These are phyloP conservation scores for Macaria notata DNA, from an alignment of 2,888 invertebrate species.

Conservation along the genomic window DNA sequence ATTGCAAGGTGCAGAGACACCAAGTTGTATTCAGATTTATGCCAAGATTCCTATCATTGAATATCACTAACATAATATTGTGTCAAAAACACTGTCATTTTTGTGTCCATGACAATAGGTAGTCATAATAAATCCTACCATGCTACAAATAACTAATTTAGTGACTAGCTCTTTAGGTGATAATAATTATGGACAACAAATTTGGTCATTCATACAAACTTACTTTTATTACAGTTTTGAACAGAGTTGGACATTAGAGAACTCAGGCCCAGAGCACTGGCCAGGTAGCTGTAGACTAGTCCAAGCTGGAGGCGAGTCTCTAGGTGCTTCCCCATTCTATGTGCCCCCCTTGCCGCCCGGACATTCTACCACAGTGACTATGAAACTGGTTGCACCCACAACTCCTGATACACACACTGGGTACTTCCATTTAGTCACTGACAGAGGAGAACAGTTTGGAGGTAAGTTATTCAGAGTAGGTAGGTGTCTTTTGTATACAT, in stretches of 20 bases:
- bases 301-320: slow-evolving; percentile 85
- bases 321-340: slow-evolving; percentile 77
- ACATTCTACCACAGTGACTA: slow-evolving; percentile 87
- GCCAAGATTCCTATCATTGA: too few species aligned
- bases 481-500: too few species aligned
- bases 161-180: too few species aligned
- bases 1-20: too few species aligned
- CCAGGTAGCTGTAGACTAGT: slow-evolving; percentile 91
- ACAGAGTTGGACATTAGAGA: slow-evolving; percentile 94
- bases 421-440: slow-evolving; percentile 94
- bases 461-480: slow-evolving; percentile 78
- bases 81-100: too few species aligned
- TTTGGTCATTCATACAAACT: too few species aligned
- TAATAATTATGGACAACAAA: too few species aligned
- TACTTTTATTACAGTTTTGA: slow-evolving; percentile 83
- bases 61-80: too few species aligned
- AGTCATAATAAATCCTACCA: too few species aligned
- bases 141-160: too few species aligned
- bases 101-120: too few species aligned
- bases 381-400: slow-evolving; percentile 91
- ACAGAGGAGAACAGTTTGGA: slow-evolving; percentile 95
- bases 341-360: slow-evolving; percentile 89
- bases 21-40: too few species aligned
- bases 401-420: slow-evolving; percentile 89
- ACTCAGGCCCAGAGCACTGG: slow-evolving; percentile 94